Evolutionary conservation across 2,888 invertebrate genomes (phyloP).

Genomic region (Cantharis rustica): DNA sequence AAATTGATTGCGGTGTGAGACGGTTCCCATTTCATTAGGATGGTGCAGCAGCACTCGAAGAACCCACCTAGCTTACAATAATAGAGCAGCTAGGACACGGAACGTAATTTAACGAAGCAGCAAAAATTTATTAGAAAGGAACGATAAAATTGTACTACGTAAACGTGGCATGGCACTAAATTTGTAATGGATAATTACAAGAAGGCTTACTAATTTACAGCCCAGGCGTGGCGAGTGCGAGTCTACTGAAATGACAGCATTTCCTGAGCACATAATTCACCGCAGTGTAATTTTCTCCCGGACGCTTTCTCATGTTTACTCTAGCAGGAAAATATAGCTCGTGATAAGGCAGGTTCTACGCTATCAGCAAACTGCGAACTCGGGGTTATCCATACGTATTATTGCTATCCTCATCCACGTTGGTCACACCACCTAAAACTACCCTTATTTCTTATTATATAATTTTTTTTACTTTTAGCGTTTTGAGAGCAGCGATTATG

Average conservation of each 20-base stretch:
- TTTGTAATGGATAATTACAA: slow-evolving; percentile 27
- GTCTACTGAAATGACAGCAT: slow-evolving; percentile 32
- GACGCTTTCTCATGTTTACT: slow-evolving; percentile 41
- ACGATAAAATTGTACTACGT: background rate
- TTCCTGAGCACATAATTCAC: slow-evolving; percentile 45
- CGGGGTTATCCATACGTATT: slow-evolving; percentile 26
- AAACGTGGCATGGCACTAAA: slow-evolving; percentile 5
- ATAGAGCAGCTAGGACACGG: background rate
- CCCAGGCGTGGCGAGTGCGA: slow-evolving; percentile 30
- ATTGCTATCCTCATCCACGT: slow-evolving; percentile 17
- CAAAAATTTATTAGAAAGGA: background rate
- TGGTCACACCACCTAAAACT: slow-evolving; percentile 12
- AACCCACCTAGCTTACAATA: background rate
- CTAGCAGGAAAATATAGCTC: slow-evolving; percentile 50
- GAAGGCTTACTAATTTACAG: slow-evolving; percentile 31
- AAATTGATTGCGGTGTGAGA: background rate
- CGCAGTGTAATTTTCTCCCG: slow-evolving; percentile 47
- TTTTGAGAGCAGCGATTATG: background rate
- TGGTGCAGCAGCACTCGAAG: background rate
- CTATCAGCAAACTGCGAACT: slow-evolving; percentile 43
- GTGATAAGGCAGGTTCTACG: slow-evolving; percentile 55
- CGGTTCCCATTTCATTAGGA: background rate
- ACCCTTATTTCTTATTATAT: slow-evolving; percentile 14
- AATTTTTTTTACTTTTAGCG: background rate
- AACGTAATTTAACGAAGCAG: background rate